Evolutionary conservation across 2,797 vertebrate species (phyloP).

Genomic region (Sebastes steindachneri): DNA sequence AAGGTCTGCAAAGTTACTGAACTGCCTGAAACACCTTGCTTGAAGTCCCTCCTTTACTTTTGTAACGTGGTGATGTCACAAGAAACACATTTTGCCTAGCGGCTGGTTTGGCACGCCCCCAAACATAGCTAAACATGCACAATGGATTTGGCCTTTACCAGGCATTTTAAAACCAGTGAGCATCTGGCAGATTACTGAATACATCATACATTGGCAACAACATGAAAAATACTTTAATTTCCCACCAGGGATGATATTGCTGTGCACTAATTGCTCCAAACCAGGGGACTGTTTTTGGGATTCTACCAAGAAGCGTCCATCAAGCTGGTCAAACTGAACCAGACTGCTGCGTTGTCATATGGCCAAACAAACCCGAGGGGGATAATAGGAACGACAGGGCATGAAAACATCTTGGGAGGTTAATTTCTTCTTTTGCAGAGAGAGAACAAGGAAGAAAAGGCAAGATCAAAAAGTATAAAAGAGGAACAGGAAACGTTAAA

Average conservation of each 20-base stretch:
- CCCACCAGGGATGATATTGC: slow-evolving; percentile 16
- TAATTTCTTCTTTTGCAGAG: neutral
- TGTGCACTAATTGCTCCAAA: slow-evolving; percentile 28
- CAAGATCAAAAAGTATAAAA: neutral
- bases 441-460: neutral
- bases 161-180: neutral
- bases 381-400: neutral
- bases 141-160: neutral
- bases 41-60: too few relatives aligned
- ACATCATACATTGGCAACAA: slow-evolving; percentile 15
- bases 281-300: slow-evolving; percentile 25
- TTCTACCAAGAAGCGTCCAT: slow-evolving; percentile 25
- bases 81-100: too few relatives aligned
- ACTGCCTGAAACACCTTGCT: too few relatives aligned
- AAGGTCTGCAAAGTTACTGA: too few relatives aligned
- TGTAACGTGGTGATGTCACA: too few relatives aligned
- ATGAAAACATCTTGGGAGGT: slow-evolving; percentile 1
- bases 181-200: neutral
- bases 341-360: slow-evolving; percentile 28
- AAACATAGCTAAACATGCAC: neutral
- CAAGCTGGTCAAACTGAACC: slow-evolving; percentile 16
- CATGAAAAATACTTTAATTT: slow-evolving; percentile 5
- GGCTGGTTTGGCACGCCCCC: too few relatives aligned
- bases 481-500: neutral
- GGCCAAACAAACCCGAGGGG: slow-evolving; percentile 4